These are phyloP conservation scores for Rutpela maculata DNA, from an alignment of 2,888 invertebrate species.

Conservation along the genomic window DNA sequence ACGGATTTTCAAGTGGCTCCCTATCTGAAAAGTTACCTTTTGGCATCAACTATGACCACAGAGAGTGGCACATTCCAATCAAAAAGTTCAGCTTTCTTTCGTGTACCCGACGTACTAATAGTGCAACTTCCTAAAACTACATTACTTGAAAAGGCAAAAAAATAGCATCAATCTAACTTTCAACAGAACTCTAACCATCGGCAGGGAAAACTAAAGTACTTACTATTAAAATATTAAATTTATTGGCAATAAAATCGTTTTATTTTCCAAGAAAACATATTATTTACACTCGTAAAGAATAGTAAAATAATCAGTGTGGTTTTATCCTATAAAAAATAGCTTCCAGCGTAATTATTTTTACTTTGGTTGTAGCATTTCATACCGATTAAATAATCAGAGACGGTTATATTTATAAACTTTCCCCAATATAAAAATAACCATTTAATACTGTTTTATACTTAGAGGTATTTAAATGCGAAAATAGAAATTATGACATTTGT, in stretches of 20 bases:
- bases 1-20: too few relatives aligned
- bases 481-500: neutral
- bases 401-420: slow-evolving; percentile 18
- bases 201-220: neutral
- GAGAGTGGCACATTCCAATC: too few relatives aligned
- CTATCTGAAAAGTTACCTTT: too few relatives aligned
- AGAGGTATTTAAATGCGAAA: neutral
- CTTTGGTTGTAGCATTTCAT: slow-evolving; percentile 9
- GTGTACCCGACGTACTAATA: too few relatives aligned
- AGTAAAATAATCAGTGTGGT: neutral
- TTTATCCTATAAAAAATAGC: slow-evolving; percentile 12
- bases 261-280: neutral
- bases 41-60: too few relatives aligned
- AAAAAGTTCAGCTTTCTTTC: too few relatives aligned
- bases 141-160: too few relatives aligned
- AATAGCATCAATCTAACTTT: too few relatives aligned
- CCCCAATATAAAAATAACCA: slow-evolving; percentile 9
- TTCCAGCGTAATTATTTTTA: slow-evolving; percentile 16
- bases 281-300: neutral
- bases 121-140: too few relatives aligned
- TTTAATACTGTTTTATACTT: slow-evolving; percentile 1
- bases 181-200: too few relatives aligned
- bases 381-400: slow-evolving; percentile 18
- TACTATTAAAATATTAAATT: neutral
- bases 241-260: neutral